Evolutionary conservation across 2,113 vertebrate genomes (phyloP), one percentile per base, ranked within the genome.

Genomic region (Hiodon tergisus): DNA sequence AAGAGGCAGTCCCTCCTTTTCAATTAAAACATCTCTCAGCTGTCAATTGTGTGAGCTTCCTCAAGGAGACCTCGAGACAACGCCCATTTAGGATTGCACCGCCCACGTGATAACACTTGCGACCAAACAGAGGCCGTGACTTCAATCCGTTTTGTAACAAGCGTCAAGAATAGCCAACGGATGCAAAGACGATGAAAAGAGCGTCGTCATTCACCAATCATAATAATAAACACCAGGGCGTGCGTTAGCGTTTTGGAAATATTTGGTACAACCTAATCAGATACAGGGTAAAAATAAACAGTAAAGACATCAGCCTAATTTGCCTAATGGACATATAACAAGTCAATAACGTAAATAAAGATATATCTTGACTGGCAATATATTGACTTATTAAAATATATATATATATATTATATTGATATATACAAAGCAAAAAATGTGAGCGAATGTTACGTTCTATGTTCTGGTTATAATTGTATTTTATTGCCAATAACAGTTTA

Each of bases 21-120:
- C 62, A 81, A 78, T 71, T 72, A 69, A 65, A 69, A 82, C 73
- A 47, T 57, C 60, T 31, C 58, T 7, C 68, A 47, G 63, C 80
- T 79, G 80, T 78, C 83, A 76, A 71, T 71, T 67, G 70, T 62
- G 47, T 17, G 73, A 81, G 79, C 79, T 86, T 86, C 85, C 81
- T 83, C 83, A 78, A 81, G 78, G 76, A 81, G 75, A 76, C 76
- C 75, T 53, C 54, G 51, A 52, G 76, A 75, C 69, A 66, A 82
- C 81, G 82, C 82, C 81, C 76, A 82, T 77, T 17, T 52, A 3
- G 57, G 48, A 48, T 16, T 4, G 46, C 54, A 51, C 80, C 76
- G 76, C 74, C 77, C 76, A 76, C 31, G 59, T 31, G 50, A 61
- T 16, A 55, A 60, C 67, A 11, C 46, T 67, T 31, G 55, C 16